Evolutionary conservation across 1,140 invertebrate genomes (phyloP), one percentile per base, ranked within the genome.

Genomic region (Solenopsis fugax): DNA sequence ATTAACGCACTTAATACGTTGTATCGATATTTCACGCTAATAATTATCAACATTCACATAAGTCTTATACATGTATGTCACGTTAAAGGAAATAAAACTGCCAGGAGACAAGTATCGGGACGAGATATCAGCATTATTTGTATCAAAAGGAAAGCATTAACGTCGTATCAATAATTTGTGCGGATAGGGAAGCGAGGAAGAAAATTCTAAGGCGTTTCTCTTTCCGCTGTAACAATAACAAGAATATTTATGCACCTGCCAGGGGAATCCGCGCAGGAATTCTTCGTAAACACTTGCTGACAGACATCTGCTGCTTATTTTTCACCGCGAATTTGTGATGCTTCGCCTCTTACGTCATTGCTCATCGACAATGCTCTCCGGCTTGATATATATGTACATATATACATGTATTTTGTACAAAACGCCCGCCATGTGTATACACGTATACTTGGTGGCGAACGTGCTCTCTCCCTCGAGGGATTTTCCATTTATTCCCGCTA

Each of bases 251-350:
- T 76, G 86, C 58, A 73, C 29, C 7, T 77, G 72, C 16, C 37
- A 62, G 21, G 13, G 21, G 76, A 86, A 89, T 88, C 48, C 76
- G 62, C 64, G 13, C 13, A 89, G 73, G 76, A 89, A 88, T 86
- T 73, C 54, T 77, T 54, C 21, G 87, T 85, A 88, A 89, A 89
- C 88, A 78, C 41, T 78, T 50, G 77, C 52, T 69, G 81, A 45
- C 69, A 75, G 37, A 87, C 88, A 89, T 88, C 87, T 89, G 87
- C 78, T 81, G 82, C 37, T 78, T 85, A 67, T 85, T 65, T 85
- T 78, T 85, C 85, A 80, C 45, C 69, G 41, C 69, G 69, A 84
- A 84, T 75, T 75, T 75, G 54, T 73, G 69, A 84, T 73, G 80
- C 69, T 62, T 84, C 69, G 56, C 69, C n/a, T 73, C 54, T 73